Evolutionary conservation across 2,113 vertebrate species (phyloP), one percentile per base, ranked within the genome.

Genomic region (Cariama cristata): DNA sequence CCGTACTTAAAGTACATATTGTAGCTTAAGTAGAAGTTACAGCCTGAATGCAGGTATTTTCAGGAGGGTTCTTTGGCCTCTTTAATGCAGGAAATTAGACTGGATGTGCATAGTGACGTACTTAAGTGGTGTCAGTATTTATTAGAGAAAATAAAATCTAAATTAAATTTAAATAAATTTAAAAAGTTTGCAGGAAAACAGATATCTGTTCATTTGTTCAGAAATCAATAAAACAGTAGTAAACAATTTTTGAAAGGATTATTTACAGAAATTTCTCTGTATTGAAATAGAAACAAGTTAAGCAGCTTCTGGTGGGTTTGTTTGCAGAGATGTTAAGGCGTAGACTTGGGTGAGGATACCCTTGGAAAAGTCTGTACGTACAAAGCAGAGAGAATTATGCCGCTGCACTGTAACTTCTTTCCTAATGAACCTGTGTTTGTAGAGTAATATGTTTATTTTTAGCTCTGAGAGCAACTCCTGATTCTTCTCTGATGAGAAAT

Each of bases 361-460:
- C 20, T 68, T 76, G 24, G 17, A 52, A 21, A 35, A 74, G 13
- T 22, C 18, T 22, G 0, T 33, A 12, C 74, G 38, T 53, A 64
- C 40, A 77, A 87, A 90, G 24, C 38, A 52, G 84, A 33, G 77
- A 12, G 9, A 77, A 56, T 74, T 74, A 16, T 11, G 22, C 28
- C 2, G 1, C 47, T 87, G 40, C 40, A 33, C 67, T 44, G 40
- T n/a, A 45, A 66, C 27, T 77, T 80, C 44, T 45, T 88, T 92
- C 40, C 68, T 74, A 74, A 71, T 62, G 82, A 90, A 67, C 44
- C 21, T 12, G 5, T 44, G 53, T 90, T 85, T 2, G 0, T 35
- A 55, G 75, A 86, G 74, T 40, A 76, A 53, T 72, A 6, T 73
- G 27, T 50, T 91, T 93, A 74, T 89, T 96, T 95, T 93, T 87